phyloP scores from a whole-genome alignment of 2,888 invertebrate species.

The Tanytarsus gracilentus region DNA sequence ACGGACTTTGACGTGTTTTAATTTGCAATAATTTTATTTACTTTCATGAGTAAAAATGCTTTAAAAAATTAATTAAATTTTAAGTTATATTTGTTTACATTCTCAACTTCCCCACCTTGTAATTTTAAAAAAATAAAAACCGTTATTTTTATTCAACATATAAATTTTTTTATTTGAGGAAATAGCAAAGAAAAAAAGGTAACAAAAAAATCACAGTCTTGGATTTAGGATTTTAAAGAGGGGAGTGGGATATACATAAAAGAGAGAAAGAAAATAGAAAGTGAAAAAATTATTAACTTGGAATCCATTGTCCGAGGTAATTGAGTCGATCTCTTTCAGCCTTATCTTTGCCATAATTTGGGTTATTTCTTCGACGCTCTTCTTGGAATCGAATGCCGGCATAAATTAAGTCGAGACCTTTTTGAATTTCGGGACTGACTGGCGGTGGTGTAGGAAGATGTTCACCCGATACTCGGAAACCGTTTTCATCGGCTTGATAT shows the following conservation, averaged over 20 bases:
- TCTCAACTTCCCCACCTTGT: not conserved
- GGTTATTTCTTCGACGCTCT: conserved; percentile 44
- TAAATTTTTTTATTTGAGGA: not conserved
- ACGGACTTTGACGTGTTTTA: too few relatives aligned
- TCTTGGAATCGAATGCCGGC: conserved; percentile 61
- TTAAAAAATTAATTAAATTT: not conserved
- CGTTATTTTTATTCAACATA: not conserved
- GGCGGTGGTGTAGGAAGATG: conserved; percentile 79
- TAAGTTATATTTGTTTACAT: too few relatives aligned
- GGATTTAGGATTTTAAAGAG: not conserved
- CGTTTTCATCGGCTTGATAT: conserved; percentile 73
- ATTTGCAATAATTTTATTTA: too few relatives aligned
- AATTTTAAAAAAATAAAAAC: not conserved
- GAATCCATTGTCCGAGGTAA: conserved; percentile 10
- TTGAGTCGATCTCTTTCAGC: conserved; percentile 38
- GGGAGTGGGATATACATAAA: not conserved
- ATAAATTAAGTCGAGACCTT: conserved; percentile 77
- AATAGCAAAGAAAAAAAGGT: not conserved
- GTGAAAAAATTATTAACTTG: not conserved
- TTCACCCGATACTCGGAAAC: conserved; percentile 71
- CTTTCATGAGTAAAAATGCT: too few relatives aligned
- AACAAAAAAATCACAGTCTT: conserved; percentile 7
- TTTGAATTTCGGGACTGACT: conserved; percentile 75
- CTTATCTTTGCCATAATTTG: conserved; percentile 37
- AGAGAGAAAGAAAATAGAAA: not conserved